These are phyloP conservation scores for Heliconius nattereri DNA, from an alignment of 1,140 invertebrate species.

Conservation along the genomic window DNA sequence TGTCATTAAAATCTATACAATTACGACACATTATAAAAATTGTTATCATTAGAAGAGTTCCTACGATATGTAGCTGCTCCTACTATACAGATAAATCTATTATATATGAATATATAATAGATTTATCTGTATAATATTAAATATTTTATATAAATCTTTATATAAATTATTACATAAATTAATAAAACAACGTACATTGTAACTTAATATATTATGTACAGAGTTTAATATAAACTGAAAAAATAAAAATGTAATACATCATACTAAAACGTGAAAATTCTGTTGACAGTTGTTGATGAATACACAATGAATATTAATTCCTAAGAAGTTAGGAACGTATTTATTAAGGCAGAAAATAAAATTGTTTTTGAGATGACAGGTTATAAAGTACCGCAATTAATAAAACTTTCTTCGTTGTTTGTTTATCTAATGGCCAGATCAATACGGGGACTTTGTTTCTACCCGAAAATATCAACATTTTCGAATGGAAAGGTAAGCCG, in stretches of 20 bases:
- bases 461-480: not conserved
- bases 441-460: not conserved
- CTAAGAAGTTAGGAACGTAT: conserved; percentile 3
- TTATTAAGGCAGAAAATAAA: conserved; percentile 7
- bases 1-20: not conserved
- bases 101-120: too few species aligned
- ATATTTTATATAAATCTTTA: too few species aligned
- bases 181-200: too few species aligned
- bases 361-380: conserved; percentile 7
- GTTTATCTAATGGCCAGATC: conserved; percentile 12
- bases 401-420: conserved; percentile 8
- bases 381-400: conserved; percentile 13
- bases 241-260: not conserved
- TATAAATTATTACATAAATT: too few species aligned
- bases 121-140: too few species aligned
- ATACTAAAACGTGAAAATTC: conserved; percentile 9
- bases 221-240: not conserved
- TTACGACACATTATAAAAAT: not conserved
- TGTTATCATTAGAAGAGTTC: not conserved
- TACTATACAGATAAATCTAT: too few species aligned
- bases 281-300: conserved; percentile 3
- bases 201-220: not conserved
- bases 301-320: conserved; percentile 9
- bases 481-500: too few species aligned
- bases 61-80: too few species aligned